These are phyloP conservation scores for Tympanoctomys barrerae DNA, from an alignment of 2,797 vertebrate species.

Conservation along the genomic window DNA sequence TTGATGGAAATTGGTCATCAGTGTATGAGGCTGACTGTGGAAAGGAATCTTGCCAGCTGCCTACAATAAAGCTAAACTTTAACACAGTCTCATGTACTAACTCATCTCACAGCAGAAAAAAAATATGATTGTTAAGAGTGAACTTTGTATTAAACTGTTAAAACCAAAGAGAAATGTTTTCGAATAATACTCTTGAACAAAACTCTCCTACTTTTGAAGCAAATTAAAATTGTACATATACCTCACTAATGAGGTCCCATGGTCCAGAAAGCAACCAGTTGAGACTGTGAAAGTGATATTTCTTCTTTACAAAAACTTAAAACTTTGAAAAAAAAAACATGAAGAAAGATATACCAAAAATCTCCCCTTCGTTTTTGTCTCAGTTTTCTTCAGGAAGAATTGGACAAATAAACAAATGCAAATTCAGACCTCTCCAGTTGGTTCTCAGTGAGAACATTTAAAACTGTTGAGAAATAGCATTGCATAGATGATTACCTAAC, in stretches of 20 bases:
- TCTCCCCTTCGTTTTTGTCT: neutral
- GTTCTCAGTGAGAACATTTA: neutral
- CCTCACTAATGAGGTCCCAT: neutral
- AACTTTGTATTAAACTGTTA: slow-evolving; percentile 20
- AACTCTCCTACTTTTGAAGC: neutral
- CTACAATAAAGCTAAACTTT: neutral
- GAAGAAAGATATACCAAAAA: neutral
- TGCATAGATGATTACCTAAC: slow-evolving; percentile 16
- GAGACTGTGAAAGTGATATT: neutral
- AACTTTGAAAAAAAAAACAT: too few relatives aligned
- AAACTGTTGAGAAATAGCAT: neutral
- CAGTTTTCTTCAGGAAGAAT: slow-evolving; percentile 29
- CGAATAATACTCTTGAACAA: slow-evolving; percentile 2
- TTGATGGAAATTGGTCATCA: neutral
- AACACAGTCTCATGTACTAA: neutral
- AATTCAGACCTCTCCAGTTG: slow-evolving; percentile 6
- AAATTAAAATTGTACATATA: neutral
- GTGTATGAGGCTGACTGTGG: neutral
- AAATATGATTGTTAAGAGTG: neutral
- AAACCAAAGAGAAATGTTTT: neutral
- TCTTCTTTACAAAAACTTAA: neutral
- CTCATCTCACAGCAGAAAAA: neutral
- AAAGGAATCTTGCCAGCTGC: neutral
- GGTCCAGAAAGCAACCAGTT: neutral
- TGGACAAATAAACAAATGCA: neutral